Conservation (phyloP, 2,113 vertebrate species). For the Pachypanchax playfairii region DNA sequence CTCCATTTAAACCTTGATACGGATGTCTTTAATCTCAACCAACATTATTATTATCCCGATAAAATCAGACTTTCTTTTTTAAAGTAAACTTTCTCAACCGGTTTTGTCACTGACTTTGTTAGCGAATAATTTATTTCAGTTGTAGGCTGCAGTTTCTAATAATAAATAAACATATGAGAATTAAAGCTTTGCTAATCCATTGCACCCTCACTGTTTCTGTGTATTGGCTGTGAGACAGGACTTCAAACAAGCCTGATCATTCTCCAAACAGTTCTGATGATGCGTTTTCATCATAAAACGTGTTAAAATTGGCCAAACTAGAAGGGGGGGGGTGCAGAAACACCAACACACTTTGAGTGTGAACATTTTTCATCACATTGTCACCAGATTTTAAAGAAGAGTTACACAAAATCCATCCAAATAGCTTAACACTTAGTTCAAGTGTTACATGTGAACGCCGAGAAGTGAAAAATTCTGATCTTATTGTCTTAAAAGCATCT, state of each 20-base stretch:
- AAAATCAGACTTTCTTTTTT: neutral
- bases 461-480: too few relatives aligned
- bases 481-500: too few relatives aligned
- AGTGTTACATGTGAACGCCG: too few relatives aligned
- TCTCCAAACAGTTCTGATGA: slow-evolving; percentile 35
- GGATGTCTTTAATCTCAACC: neutral
- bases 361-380: too few relatives aligned
- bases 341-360: too few relatives aligned
- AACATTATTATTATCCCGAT: neutral
- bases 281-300: slow-evolving; percentile 18
- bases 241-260: slow-evolving; percentile 18
- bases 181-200: slow-evolving; percentile 30
- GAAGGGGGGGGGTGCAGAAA: too few relatives aligned
- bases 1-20: neutral
- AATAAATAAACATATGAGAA: slow-evolving; percentile 14
- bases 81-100: too few relatives aligned
- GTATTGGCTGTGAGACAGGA: slow-evolving; percentile 25
- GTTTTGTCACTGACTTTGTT: neutral
- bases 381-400: too few relatives aligned
- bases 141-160: neutral
- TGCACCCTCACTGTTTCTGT: slow-evolving; percentile 1
- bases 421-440: too few relatives aligned
- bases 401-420: too few relatives aligned
- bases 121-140: neutral
- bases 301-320: neutral